Evolutionary conservation across 2,888 invertebrate species (phyloP).

Genomic region (Molorchus minor): DNA sequence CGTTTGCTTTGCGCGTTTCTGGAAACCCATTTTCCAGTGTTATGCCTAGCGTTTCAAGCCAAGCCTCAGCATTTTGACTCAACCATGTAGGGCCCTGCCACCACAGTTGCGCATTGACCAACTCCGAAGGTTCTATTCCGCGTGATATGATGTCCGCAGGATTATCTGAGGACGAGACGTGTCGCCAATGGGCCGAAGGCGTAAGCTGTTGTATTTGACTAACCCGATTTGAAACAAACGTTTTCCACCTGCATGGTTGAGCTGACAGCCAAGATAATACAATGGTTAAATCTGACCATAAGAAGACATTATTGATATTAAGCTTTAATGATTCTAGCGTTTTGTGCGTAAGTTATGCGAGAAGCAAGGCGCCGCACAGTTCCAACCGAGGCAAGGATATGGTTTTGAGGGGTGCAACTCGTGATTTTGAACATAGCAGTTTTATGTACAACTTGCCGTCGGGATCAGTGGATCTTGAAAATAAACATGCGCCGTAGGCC

Average conservation of each 20-base stretch:
- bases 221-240: not conserved
- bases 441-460: not conserved
- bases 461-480: not conserved
- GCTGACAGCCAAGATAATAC: not conserved
- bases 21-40: too few species aligned
- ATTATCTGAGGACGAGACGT: too few species aligned
- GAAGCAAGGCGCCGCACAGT: not conserved
- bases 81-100: too few species aligned
- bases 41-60: too few species aligned
- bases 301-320: too few species aligned
- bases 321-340: not conserved
- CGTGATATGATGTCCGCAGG: too few species aligned
- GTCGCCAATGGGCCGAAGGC: too few species aligned
- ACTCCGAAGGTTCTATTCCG: too few species aligned
- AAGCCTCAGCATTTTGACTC: too few species aligned
- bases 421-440: not conserved
- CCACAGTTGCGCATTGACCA: too few species aligned
- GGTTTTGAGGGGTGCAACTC: slow-evolving; percentile 1
- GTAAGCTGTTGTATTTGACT: too few species aligned
- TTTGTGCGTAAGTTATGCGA: not conserved
- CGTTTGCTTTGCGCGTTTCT: too few species aligned
- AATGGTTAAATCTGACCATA: slow-evolving; percentile 7
- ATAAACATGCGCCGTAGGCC: slow-evolving; percentile 1
- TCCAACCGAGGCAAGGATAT: slow-evolving; percentile 3
- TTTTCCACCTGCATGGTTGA: not conserved